Evolutionary conservation across 2,888 invertebrate species (phyloP), one percentile per base, ranked within the genome.

Genomic region (Trachelus iudaicus): DNA sequence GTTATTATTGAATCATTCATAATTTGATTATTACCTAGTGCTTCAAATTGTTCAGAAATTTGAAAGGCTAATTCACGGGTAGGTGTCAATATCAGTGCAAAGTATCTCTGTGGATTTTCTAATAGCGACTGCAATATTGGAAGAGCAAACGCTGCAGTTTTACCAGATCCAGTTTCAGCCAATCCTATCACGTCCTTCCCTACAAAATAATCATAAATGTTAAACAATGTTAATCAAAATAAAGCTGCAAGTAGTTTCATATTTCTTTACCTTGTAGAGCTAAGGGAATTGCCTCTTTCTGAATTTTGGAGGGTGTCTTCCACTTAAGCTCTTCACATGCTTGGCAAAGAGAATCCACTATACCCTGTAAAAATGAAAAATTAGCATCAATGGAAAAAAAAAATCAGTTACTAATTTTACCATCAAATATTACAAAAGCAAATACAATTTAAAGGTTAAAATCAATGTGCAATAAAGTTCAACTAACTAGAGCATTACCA

Each of bases 31-130:
- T 93, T 92, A 96, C 97, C 99, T 80, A 99, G 93, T 4, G 99
- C 99, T 91, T 98, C 98, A 93, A 99, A 98, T 90, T 99, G 99
- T 92, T 99, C 99, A 0, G 97, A 96, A 89, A 99, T 99, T 92
- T 99, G 99, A 91, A 98, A 98, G 4, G 99, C 99, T 87, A 99
- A 93, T 92, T 99, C 99, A 92, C 99, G 94, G 0, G 99, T 99
- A 0, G 99, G 99, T 30, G 99, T 99, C 76, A 99, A 92, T 83
- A 99, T 93, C 0, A 99, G 92, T 0, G 98, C 98, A 92, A 98
- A 99, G 89, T 98, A 96, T 90, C 98, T 93, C 90, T 99, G 99
- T 0, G 99, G 99, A 88, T 95, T 96, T 84, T 98, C 96, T 71
- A 99, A 92, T 30, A 99, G 92, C 0, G 96, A 94, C 89, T 99